Conservation (phyloP, 2,888 invertebrate species). For the Spodoptera picta region DNA sequence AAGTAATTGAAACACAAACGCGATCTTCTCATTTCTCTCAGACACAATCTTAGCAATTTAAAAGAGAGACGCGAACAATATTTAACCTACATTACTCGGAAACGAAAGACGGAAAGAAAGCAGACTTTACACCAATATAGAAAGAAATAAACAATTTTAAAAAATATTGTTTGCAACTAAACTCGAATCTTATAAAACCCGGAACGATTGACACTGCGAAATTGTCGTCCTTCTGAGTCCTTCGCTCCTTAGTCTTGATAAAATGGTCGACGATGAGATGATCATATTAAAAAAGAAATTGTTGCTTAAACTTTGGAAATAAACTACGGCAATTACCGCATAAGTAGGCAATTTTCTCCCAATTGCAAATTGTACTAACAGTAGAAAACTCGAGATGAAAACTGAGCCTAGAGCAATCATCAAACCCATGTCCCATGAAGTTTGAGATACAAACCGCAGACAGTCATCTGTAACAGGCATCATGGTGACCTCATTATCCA, state of each 20-base stretch:
- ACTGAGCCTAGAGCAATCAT: slow-evolving; percentile 51
- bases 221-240: too few relatives aligned
- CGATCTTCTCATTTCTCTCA: slow-evolving; percentile 44
- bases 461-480: slow-evolving; percentile 56
- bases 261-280: too few relatives aligned
- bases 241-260: too few relatives aligned
- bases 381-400: slow-evolving; percentile 51
- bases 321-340: not conserved
- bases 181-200: not conserved
- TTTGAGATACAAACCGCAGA: slow-evolving; percentile 50
- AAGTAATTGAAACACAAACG: slow-evolving; percentile 40
- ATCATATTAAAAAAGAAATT: too few relatives aligned
- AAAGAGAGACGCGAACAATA: slow-evolving; percentile 54
- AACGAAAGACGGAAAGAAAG: slow-evolving; percentile 55
- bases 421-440: slow-evolving; percentile 54
- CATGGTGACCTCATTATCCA: slow-evolving; percentile 53
- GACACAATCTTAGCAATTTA: slow-evolving; percentile 50
- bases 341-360: slow-evolving; percentile 15
- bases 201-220: not conserved
- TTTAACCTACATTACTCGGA: slow-evolving; percentile 54
- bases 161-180: slow-evolving; percentile 2
- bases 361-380: slow-evolving; percentile 34
- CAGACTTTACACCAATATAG: slow-evolving; percentile 32
- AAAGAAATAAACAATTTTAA: slow-evolving; percentile 3
- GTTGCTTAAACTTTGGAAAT: not conserved